These are phyloP conservation scores for Smutsia temminckii DNA, from an alignment of 2,797 vertebrate species.

Conservation along the genomic window DNA sequence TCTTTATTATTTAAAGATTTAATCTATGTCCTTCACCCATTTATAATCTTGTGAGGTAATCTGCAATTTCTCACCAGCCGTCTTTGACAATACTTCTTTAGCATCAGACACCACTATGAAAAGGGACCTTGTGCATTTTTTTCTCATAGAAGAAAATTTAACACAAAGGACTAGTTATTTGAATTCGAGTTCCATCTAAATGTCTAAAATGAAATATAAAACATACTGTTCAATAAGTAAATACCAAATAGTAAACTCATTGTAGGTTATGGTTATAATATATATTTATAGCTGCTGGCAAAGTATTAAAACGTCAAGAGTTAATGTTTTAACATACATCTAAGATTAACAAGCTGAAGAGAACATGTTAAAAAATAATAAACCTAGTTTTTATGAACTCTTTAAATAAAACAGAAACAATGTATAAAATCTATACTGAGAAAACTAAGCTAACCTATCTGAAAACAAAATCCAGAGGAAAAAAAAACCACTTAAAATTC, in stretches of 20 bases:
- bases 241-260: constrained; percentile 82
- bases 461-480: constrained; percentile 35
- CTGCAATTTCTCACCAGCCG: constrained; percentile 80
- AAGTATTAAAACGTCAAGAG: constrained; percentile 84
- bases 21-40: constrained; percentile 78
- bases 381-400: constrained; percentile 74
- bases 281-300: constrained; percentile 88
- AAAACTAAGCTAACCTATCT: constrained; percentile 57
- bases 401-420: constrained; percentile 74
- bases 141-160: constrained; percentile 78
- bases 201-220: constrained; percentile 85
- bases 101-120: constrained; percentile 81
- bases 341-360: constrained; percentile 76
- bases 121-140: constrained; percentile 85
- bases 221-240: constrained; percentile 79
- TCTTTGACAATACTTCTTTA: constrained; percentile 83
- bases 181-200: constrained; percentile 86
- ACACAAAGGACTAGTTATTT: constrained; percentile 83
- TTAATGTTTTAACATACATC: constrained; percentile 72
- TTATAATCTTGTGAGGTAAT: constrained; percentile 80
- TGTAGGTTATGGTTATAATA: constrained; percentile 81
- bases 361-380: constrained; percentile 76
- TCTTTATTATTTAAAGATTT: constrained; percentile 81
- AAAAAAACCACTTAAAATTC: background rate
- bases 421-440: constrained; percentile 54